phyloP scores from a whole-genome alignment of 2,797 vertebrate genomes.

The Masticophis lateralis region DNA sequence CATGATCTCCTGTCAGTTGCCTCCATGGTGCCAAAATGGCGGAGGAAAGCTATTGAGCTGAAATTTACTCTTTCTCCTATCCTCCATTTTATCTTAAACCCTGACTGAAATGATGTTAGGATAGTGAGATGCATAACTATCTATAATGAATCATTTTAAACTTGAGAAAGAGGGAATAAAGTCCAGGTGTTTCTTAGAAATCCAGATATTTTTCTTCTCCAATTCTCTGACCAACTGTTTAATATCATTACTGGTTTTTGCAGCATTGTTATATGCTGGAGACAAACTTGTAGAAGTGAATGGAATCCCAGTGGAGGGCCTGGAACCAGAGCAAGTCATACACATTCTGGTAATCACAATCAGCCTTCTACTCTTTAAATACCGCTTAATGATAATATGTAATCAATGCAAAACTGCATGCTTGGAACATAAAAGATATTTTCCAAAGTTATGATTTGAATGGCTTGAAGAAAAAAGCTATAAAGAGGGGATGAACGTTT shows the following conservation, averaged over 20 bases:
- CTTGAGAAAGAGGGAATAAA: background rate
- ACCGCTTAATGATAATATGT: background rate
- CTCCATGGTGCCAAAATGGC: background rate
- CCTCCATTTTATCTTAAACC: background rate
- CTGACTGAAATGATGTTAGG: background rate
- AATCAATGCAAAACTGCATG: background rate
- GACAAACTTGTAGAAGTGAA: slow-evolving; percentile 95
- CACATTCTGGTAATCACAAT: slow-evolving; percentile 82
- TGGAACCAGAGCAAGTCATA: slow-evolving; percentile 95
- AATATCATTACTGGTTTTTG: background rate
- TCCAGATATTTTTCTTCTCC: background rate
- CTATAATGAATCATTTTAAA: background rate
- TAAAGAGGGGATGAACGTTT: background rate
- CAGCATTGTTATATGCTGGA: slow-evolving; percentile 90
- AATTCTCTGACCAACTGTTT: background rate
- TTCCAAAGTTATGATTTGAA: background rate
- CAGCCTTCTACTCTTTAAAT: background rate
- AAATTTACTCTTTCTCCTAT: background rate
- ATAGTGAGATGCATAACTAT: background rate
- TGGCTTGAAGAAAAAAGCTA: background rate
- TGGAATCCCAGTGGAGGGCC: slow-evolving; percentile 85
- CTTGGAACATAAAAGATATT: background rate
- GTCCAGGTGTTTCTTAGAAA: background rate
- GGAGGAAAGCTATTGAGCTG: background rate
- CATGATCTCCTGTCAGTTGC: background rate